phyloP scores from a whole-genome alignment of 1,140 invertebrate genomes.

The Nasonia giraulti region DNA sequence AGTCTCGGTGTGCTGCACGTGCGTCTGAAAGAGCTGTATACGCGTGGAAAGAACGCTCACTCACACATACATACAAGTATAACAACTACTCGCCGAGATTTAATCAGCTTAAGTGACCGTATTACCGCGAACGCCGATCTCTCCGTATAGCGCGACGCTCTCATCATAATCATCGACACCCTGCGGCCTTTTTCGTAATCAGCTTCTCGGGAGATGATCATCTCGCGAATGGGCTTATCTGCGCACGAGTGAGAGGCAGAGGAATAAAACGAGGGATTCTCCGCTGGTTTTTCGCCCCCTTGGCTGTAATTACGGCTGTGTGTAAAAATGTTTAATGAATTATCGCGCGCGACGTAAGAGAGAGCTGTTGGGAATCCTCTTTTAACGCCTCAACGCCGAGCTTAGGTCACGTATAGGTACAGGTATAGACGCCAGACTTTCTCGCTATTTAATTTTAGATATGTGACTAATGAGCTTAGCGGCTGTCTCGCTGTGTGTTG shows the following conservation, averaged over 20 bases:
- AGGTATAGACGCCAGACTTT: background rate
- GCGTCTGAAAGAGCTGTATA: no score
- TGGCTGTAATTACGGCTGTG: constrained; percentile 2
- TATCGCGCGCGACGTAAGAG: background rate
- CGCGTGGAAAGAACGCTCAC: background rate
- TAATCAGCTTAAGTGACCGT: constrained; percentile 42
- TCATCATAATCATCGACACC: constrained; percentile 28
- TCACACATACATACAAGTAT: background rate
- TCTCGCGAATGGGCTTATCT: background rate
- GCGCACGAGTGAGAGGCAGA: background rate
- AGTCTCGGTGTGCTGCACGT: no score
- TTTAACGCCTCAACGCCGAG: background rate
- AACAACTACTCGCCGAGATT: constrained; percentile 31
- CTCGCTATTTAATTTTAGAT: constrained; percentile 34
- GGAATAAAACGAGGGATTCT: constrained; percentile 6
- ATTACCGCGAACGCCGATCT: constrained; percentile 40
- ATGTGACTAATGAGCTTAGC: constrained; percentile 13
- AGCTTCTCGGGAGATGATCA: background rate
- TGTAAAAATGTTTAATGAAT: constrained; percentile 26
- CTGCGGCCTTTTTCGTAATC: constrained; percentile 10
- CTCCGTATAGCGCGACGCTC: background rate
- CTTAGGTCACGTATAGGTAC: constrained; percentile 1
- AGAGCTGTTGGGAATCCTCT: background rate
- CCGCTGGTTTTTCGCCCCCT: background rate
- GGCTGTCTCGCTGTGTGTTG: background rate